These are phyloP conservation scores for Sphaerolaimus hirsutus DNA, from an alignment of 2,888 invertebrate species.

Conservation along the genomic window DNA sequence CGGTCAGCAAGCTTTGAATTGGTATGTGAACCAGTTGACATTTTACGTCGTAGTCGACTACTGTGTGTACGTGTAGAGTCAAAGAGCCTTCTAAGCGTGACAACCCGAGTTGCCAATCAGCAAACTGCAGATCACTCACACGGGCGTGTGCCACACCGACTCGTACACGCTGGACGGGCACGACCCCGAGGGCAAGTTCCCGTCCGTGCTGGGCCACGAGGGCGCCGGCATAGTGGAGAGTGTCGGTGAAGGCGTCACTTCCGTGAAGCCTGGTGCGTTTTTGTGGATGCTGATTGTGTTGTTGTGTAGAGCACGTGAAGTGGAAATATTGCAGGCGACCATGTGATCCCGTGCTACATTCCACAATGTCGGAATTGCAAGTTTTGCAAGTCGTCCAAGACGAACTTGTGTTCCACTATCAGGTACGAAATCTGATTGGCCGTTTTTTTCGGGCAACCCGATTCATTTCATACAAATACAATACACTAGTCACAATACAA, in stretches of 20 bases:
- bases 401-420: constrained; percentile 84
- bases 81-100: no score
- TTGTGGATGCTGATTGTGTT: constrained; percentile 3
- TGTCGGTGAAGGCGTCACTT: constrained; percentile 67
- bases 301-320: background rate
- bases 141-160: constrained; percentile 74
- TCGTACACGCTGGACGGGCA: constrained; percentile 45
- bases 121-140: constrained; percentile 41
- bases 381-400: constrained; percentile 77
- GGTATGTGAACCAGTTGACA: no score
- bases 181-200: constrained; percentile 73
- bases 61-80: no score
- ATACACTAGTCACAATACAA: no score
- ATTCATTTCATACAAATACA: no score
- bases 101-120: no score
- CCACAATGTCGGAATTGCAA: constrained; percentile 91
- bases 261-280: constrained; percentile 47
- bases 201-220: constrained; percentile 80
- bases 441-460: no score
- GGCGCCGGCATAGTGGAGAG: constrained; percentile 84
- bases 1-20: background rate
- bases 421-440: constrained; percentile 32
- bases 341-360: constrained; percentile 83
- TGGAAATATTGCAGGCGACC: constrained; percentile 42
- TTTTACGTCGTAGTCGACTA: background rate